Conservation (phyloP, 2,797 vertebrate genomes). For the Sylvia borin region DNA sequence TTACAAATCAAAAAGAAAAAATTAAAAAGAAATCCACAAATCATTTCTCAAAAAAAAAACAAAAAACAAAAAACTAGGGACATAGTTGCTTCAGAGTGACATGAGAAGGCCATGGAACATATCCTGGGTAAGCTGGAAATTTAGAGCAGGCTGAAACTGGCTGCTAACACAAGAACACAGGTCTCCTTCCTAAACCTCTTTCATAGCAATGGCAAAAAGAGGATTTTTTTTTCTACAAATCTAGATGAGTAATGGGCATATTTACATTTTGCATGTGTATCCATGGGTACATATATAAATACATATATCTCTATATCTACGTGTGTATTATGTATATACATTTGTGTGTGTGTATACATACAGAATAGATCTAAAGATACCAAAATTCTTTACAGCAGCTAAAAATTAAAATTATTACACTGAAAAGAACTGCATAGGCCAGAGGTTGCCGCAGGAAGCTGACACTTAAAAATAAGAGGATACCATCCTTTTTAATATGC, state of each 20-base stretch:
- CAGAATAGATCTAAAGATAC: not conserved
- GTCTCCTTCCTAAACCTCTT: not conserved
- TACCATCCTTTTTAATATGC: not conserved
- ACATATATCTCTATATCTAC: too few species aligned
- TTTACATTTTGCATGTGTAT: not conserved
- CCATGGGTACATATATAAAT: not conserved
- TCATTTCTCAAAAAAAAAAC: not conserved
- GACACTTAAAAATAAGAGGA: not conserved
- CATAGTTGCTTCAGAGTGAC: not conserved
- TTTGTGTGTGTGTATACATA: not conserved
- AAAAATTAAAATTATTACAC: not conserved
- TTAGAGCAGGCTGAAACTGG: not conserved
- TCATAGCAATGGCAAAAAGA: not conserved
- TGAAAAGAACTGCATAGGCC: not conserved
- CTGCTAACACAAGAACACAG: not conserved
- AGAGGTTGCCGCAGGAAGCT: not conserved
- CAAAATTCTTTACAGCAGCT: not conserved
- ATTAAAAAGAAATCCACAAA: not conserved
- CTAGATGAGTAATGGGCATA: not conserved
- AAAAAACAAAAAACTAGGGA: not conserved
- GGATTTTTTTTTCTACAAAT: not conserved
- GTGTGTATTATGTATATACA: not conserved
- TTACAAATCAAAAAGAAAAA: not conserved
- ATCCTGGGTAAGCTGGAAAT: not conserved
- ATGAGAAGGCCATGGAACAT: not conserved